Base-by-base conservation (phyloP, 64 coral and sea anemone genomes). In the Hydrozoanthus tunicans region DNA sequence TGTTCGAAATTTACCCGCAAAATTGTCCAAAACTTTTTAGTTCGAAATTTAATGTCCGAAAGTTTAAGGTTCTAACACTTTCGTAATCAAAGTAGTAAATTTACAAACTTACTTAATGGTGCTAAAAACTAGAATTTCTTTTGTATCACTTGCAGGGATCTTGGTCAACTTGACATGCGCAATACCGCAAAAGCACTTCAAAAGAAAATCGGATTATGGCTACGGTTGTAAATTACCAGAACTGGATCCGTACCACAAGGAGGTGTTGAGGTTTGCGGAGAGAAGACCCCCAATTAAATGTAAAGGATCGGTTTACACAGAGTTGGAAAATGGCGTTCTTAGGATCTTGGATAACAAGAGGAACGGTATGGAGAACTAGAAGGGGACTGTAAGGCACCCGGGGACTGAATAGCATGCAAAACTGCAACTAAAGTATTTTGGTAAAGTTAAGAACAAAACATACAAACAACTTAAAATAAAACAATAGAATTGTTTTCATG, bases 131-230 rank as follows among this genome's bases (percentile, higher is more conserved):
- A 43, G 32, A 43, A 43, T 43, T 43, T 43, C 32, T 43, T 43
- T 43, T 43, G 32, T 43, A 43, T 43, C 32, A 43, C 32, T 43
- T 43, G 32, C 32, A 43, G 32, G 32, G 32, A 5, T 83, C 53
- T 83, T 83, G 62, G 62, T 83, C 17, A 83, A 83, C 62, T 27
- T 83, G 43, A 83, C 81, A 17, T 83, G 81, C 32, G 81, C 81
- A 54, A 51, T 83, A 83, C 81, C 81, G 7, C 27, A 66, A 20
- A 83, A 66, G 43, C 14, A 66, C 27, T 83, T 83, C 5, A 60
- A 83, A 7, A 83, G 81, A 53, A 15, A 43, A 54, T 55, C 81
- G 53, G 51, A 83, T 66, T 3, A 27, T 43, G 2, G 32, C 32
- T 43, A 43, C 1, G 81, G 81, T n/a, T 83, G 62, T 53, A 83